phyloP scores from a whole-genome alignment of 2,113 vertebrate genomes.

The Archilochus colubris region DNA sequence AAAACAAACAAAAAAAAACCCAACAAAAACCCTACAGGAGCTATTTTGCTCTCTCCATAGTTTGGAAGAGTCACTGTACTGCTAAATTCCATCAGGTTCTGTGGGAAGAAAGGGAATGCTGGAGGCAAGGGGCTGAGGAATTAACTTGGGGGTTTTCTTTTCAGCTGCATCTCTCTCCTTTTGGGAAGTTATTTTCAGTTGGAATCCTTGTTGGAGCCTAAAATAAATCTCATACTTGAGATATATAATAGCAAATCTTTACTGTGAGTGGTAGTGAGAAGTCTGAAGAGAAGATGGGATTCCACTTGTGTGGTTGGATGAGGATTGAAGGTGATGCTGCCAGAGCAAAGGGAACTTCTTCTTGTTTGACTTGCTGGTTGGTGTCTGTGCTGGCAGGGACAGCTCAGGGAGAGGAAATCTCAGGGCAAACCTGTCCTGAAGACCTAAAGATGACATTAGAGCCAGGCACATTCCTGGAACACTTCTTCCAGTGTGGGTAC shows the following conservation, averaged over 20 bases:
- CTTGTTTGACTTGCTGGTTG: rapidly evolving
- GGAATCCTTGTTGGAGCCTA: background rate
- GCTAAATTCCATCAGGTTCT: slow-evolving; percentile 1
- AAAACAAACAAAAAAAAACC: background rate
- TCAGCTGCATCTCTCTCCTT: background rate
- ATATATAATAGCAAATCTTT: background rate
- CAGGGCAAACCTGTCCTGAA: background rate
- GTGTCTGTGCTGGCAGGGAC: background rate
- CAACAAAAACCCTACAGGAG: background rate
- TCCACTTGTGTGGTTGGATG: background rate
- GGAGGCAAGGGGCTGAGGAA: background rate
- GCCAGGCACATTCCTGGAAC: background rate
- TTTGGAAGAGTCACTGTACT: slow-evolving; percentile 15
- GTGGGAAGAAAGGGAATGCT: background rate
- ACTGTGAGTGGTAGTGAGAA: background rate
- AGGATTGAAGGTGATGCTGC: background rate
- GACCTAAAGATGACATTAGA: background rate
- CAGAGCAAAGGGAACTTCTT: background rate
- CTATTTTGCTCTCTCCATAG: background rate
- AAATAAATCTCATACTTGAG: slow-evolving; percentile 3
- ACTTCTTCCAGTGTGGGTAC: background rate
- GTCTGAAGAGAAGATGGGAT: background rate
- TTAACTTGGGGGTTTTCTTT: background rate
- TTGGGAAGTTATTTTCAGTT: slow-evolving; percentile 15
- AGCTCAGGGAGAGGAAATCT: background rate